These are phyloP conservation scores for Pelusios castaneus DNA, from an alignment of 2,113 vertebrate genomes.

Conservation along the genomic window DNA sequence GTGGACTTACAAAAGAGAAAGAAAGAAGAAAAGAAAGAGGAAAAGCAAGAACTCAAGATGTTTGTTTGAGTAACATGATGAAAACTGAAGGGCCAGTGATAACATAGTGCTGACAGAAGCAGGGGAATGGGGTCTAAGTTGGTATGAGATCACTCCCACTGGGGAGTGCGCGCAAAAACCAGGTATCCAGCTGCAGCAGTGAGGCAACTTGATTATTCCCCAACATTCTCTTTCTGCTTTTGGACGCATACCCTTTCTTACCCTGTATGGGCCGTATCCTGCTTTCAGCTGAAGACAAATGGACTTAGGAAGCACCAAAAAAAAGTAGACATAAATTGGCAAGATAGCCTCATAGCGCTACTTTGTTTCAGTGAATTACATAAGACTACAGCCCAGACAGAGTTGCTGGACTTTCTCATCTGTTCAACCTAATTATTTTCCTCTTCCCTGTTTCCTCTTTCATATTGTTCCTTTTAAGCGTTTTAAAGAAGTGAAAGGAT, in stretches of 20 bases:
- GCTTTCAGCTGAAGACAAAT: slow-evolving; percentile 71
- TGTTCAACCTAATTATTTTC: slow-evolving; percentile 15
- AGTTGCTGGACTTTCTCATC: slow-evolving; percentile 25
- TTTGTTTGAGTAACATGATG: rapidly evolving
- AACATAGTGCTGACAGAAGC: background rate
- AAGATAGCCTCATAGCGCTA: background rate
- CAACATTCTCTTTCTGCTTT: slow-evolving; percentile 66
- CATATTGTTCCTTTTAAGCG: background rate
- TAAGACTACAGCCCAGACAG: background rate
- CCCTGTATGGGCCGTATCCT: slow-evolving; percentile 65
- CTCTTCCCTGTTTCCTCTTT: background rate
- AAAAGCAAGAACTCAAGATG: background rate
- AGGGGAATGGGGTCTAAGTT: background rate
- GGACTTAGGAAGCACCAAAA: slow-evolving; percentile 59
- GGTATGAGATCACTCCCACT: background rate
- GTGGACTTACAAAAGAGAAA: background rate
- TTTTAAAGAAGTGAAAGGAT: slow-evolving; percentile 35
- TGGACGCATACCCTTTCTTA: slow-evolving; percentile 65
- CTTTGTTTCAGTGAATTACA: background rate
- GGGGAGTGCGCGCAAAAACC: background rate
- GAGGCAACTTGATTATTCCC: slow-evolving; percentile 23
- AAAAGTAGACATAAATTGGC: background rate
- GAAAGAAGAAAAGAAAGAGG: rapidly evolving
- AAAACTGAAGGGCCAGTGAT: background rate
- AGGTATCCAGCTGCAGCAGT: rapidly evolving